Conservation (phyloP, 2,888 invertebrate species). For the Scaptomyza parva region DNA sequence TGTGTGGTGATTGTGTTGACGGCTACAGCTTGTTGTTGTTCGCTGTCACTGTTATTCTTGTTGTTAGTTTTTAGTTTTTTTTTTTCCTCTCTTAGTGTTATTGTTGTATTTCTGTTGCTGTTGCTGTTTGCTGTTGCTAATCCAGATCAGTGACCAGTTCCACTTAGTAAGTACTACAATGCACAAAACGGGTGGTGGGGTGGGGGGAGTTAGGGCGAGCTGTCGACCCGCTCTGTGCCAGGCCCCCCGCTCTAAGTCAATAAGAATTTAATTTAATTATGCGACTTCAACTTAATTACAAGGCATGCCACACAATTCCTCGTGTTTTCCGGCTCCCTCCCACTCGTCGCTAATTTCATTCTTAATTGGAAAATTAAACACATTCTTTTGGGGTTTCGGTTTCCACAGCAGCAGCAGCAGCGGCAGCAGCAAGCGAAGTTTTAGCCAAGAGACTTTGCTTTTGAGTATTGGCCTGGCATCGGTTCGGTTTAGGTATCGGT, state of each 20-base stretch:
- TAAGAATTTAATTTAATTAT: constrained; percentile 82
- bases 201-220: constrained; percentile 19
- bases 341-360: constrained; percentile 31
- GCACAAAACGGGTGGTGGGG: constrained; percentile 23
- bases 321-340: constrained; percentile 7
- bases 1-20: constrained; percentile 80
- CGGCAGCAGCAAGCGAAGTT: too few species aligned
- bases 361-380: constrained; percentile 57
- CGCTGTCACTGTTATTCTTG: constrained; percentile 26
- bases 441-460: constrained; percentile 18
- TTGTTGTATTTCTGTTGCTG: constrained; percentile 40
- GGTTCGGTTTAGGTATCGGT: constrained; percentile 26
- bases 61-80: constrained; percentile 9
- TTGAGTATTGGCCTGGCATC: constrained; percentile 21
- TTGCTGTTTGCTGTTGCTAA: constrained; percentile 68
- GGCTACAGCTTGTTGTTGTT: constrained; percentile 69
- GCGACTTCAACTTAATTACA: constrained; percentile 80
- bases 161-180: constrained; percentile 74
- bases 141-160: constrained; percentile 81
- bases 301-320: constrained; percentile 27
- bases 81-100: not conserved
- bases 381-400: constrained; percentile 58
- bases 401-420: too few species aligned
- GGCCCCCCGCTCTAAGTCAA: constrained; percentile 55
- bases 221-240: constrained; percentile 10